Evolutionary conservation across 2,797 vertebrate genomes (phyloP), one percentile per base, ranked within the genome.

Genomic region (Falco novaeseelandiae): DNA sequence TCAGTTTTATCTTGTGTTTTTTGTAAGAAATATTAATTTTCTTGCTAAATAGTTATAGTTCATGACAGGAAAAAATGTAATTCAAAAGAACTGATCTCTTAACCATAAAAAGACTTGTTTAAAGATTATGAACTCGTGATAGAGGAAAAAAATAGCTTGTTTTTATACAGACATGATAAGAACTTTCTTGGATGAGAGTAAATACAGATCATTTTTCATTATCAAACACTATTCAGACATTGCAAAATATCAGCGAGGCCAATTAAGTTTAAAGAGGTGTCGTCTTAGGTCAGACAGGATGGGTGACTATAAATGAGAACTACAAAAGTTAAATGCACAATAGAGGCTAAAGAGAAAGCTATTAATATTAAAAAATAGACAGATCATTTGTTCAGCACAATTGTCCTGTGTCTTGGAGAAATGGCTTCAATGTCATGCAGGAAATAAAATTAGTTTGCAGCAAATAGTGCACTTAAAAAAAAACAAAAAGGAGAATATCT

Each of bases 21-120:
- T 44, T 5, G 32, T 3, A 87, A 83, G 23, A 59, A 76, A 52
- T 61, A 38, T 1, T 46, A 13, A 26, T 61, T 82, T 82, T 82
- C 3, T 23, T 18, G 6, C 3, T 20, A 79, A 84, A 62, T 30
- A 61, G 51, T 51, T 36, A 14, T 27, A 32, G 17, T 40, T 84
- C 44, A 54, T 65, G 5, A 32, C 57, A 61, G 4, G 8, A 69
- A 73, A 58, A 87, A 69, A 51, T n/a, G 2, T 58, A 34, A 74
- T 30, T 55, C 4, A 25, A 91, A 83, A 42, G 15, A 59, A 72
- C 11, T 38, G n/a, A 66, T 34, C 14, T 69, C 20, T 61, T 87
- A 3, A 32, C 69, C 0, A 44, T 22, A 11, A 70, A 77, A 76
- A 44, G 12, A 1, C 0, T 3, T 63, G 5, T 21, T 72, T 87